A percentile compares a stretch with the other conserved stretches of the same genome.
Conservation (phyloP, 1,140 invertebrate species). For the Sycophaga agraensis region DNA sequence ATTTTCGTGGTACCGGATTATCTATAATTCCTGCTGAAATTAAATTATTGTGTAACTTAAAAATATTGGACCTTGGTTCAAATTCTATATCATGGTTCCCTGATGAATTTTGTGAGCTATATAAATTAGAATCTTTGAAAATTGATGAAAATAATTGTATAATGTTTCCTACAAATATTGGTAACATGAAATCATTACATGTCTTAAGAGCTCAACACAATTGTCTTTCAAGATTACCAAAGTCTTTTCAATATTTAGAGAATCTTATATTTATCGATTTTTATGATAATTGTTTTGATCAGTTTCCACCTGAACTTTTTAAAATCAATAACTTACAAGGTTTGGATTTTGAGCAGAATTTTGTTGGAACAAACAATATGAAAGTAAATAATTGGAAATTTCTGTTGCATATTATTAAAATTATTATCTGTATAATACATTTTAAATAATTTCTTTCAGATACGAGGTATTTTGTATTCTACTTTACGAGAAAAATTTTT, state of each 20-base stretch:
- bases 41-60: conserved; percentile 10
- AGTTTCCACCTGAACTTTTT: conserved; percentile 9
- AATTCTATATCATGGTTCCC: conserved; percentile 20
- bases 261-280: conserved; percentile 12
- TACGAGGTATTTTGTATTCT: background rate
- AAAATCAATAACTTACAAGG: conserved; percentile 10
- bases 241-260: conserved; percentile 17
- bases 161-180: conserved; percentile 14
- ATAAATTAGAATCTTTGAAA: conserved; percentile 14
- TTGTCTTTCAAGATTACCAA: background rate
- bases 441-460: conserved; percentile 4
- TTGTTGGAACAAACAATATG: conserved; percentile 1
- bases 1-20: conserved; percentile 13
- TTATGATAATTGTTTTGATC: conserved; percentile 17
- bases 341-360: conserved; percentile 23
- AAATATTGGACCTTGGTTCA: conserved; percentile 13
- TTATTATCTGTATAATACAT: background rate
- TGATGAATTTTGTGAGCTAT: conserved; percentile 23
- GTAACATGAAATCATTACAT: conserved; percentile 12
- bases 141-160: conserved; percentile 17
- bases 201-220: conserved; percentile 13
- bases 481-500: background rate
- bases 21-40: background rate
- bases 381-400: no score
- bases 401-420: no score